These are phyloP conservation scores for Bombus pyrosoma DNA, from an alignment of 1,140 invertebrate species.

Conservation along the genomic window DNA sequence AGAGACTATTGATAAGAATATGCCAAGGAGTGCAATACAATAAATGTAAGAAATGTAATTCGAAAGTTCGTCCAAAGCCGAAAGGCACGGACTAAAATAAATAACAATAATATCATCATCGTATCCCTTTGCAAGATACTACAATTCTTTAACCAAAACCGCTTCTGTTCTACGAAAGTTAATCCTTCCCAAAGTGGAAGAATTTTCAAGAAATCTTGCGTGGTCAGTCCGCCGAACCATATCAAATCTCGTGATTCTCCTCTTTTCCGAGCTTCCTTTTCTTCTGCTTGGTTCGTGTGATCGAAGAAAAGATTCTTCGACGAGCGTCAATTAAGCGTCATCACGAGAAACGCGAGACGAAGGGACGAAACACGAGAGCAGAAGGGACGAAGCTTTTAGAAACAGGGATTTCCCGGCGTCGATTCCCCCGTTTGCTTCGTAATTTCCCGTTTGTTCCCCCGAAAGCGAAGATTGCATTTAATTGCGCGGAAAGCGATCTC, in stretches of 20 bases:
- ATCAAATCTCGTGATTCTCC: background rate
- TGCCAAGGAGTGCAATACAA: too few relatives aligned
- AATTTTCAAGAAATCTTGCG: too few relatives aligned
- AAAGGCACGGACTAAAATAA: too few relatives aligned
- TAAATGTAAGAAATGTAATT: too few relatives aligned
- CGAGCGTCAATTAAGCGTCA: constrained; percentile 6
- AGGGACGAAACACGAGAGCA: constrained; percentile 6
- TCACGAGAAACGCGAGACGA: constrained; percentile 1
- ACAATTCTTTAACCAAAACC: too few relatives aligned
- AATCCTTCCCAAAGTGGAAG: too few relatives aligned
- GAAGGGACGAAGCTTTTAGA: constrained; percentile 9
- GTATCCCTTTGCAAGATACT: too few relatives aligned
- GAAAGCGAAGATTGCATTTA: constrained; percentile 14
- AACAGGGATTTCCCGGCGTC: background rate
- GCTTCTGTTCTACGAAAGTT: too few relatives aligned
- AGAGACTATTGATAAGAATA: too few relatives aligned
- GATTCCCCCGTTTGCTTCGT: constrained; percentile 1
- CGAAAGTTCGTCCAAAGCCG: too few relatives aligned
- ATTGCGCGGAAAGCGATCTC: constrained; percentile 23
- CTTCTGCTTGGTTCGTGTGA: background rate
- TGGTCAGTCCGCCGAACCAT: too few relatives aligned
- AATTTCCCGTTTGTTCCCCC: constrained; percentile 11
- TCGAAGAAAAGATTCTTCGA: background rate
- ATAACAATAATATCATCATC: too few relatives aligned
- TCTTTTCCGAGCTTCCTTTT: background rate